phyloP scores from a whole-genome alignment of 2,888 invertebrate species.

The Tromatobia lineatoria region DNA sequence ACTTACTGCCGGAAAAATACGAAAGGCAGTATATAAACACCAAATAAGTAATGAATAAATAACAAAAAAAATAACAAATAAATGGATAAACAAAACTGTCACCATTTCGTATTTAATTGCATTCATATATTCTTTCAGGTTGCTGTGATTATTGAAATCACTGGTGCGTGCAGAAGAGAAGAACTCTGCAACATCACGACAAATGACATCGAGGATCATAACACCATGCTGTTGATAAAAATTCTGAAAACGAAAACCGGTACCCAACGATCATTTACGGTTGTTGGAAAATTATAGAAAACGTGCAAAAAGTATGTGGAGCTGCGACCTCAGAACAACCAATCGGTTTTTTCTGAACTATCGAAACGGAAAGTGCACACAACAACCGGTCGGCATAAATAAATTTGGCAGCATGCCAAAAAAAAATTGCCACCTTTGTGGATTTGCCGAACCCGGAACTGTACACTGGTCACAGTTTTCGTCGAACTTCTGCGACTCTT shows the following conservation, averaged over 20 bases:
- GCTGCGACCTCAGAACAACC: background rate
- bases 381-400: background rate
- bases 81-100: too few relatives aligned
- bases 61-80: too few relatives aligned
- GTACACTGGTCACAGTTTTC: slow-evolving; percentile 1
- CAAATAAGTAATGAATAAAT: too few relatives aligned
- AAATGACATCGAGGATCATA: background rate
- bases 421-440: too few relatives aligned
- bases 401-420: background rate
- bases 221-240: background rate
- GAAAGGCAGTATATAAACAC: too few relatives aligned
- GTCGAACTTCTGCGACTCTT: background rate
- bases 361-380: background rate
- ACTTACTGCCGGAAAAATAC: too few relatives aligned
- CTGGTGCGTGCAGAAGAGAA: background rate
- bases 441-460: background rate
- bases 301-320: background rate
- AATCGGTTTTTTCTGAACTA: background rate
- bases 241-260: background rate
- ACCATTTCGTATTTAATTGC: too few relatives aligned
- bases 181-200: background rate
- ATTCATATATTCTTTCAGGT: background rate
- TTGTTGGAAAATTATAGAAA: background rate
- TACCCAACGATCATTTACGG: background rate
- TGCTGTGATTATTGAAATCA: background rate